phyloP scores from a whole-genome alignment of 2,113 vertebrate genomes.

The Chaetodon trifascialis region DNA sequence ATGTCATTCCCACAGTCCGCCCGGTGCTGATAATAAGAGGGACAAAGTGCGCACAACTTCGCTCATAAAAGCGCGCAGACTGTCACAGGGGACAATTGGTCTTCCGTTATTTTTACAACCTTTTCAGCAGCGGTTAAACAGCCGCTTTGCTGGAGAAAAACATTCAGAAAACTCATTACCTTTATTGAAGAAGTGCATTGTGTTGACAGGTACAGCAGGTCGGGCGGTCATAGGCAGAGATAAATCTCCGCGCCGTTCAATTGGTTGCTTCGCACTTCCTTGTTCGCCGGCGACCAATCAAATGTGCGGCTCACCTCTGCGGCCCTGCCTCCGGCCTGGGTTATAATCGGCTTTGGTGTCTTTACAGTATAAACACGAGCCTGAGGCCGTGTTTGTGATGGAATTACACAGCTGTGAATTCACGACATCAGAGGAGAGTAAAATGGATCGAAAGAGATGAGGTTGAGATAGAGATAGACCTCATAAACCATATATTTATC shows the following conservation, averaged over 20 bases:
- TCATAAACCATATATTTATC: not conserved
- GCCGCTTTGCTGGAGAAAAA: not conserved
- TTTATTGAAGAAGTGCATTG: not conserved
- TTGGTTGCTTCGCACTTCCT: constrained; percentile 56
- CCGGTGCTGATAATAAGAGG: not conserved
- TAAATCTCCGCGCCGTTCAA: not conserved
- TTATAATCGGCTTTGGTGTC: constrained; percentile 67
- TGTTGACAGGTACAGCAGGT: constrained; percentile 44
- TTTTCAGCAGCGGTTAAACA: not conserved
- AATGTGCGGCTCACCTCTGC: not conserved
- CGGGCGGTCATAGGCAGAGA: constrained; percentile 15
- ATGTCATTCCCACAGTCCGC: constrained; percentile 44
- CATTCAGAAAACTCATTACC: not conserved
- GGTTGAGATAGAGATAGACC: not conserved
- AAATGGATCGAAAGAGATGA: too few species aligned
- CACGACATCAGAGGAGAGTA: not conserved
- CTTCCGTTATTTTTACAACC: constrained; percentile 3
- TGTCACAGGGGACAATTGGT: not conserved
- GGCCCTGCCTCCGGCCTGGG: constrained; percentile 5
- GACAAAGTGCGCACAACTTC: constrained; percentile 14
- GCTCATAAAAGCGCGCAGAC: constrained; percentile 6
- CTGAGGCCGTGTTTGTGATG: too few species aligned
- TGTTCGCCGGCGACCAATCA: constrained; percentile 52
- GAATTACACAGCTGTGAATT: not conserved
- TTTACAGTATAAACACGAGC: constrained; percentile 12